Conservation (phyloP, 2,888 invertebrate species). For the Leptothorax acervorum region DNA sequence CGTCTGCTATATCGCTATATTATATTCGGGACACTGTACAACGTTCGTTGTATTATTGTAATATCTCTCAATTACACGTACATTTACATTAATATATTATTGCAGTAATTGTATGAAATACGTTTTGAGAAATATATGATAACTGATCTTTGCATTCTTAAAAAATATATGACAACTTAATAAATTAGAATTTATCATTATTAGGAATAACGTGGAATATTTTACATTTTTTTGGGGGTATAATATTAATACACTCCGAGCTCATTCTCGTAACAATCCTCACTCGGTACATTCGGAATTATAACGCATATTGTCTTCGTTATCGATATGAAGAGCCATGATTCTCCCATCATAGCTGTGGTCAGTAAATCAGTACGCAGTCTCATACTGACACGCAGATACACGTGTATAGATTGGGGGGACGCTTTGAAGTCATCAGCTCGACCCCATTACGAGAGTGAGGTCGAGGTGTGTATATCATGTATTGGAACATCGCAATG, state of each 20-base stretch:
- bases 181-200: not conserved
- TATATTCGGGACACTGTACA: not conserved
- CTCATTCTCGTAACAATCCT: not conserved
- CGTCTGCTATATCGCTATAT: not conserved
- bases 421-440: constrained; percentile 37
- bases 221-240: not conserved
- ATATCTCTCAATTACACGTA: not conserved
- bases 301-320: not conserved
- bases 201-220: not conserved
- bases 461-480: constrained; percentile 6
- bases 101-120: not conserved
- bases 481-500: constrained; percentile 12
- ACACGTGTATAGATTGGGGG: constrained; percentile 16
- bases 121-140: not conserved
- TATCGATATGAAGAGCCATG: constrained; percentile 13
- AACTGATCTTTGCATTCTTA: not conserved
- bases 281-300: not conserved
- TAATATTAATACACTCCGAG: not conserved
- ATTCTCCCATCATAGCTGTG: constrained; percentile 21
- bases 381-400: constrained; percentile 5
- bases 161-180: not conserved
- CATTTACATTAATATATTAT: constrained; percentile 11
- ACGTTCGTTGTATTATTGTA: not conserved
- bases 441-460: constrained; percentile 39
- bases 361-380: not conserved